A percentile compares a stretch with the other conserved stretches of the same genome.
phyloP scores from a whole-genome alignment of 2,888 invertebrate species.

The Ryuthela nishihirai region DNA sequence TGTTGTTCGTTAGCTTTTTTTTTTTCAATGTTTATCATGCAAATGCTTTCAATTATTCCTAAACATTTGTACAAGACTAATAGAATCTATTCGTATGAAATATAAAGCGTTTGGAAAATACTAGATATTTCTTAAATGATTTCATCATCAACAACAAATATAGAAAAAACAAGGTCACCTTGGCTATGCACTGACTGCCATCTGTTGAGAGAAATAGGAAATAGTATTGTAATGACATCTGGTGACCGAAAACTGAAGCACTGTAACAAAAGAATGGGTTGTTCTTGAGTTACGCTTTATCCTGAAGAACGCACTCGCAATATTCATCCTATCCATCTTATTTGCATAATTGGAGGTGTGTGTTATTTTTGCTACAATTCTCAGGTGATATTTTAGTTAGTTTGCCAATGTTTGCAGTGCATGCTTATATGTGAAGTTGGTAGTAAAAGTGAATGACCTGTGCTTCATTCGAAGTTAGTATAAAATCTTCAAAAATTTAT shows the following conservation, averaged over 20 bases:
- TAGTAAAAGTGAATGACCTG: too few species aligned
- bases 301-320: constrained; percentile 25
- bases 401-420: too few species aligned
- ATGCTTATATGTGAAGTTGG: too few species aligned
- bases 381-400: too few species aligned
- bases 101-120: too few species aligned
- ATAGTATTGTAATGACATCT: constrained; percentile 40
- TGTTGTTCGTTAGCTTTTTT: constrained; percentile 8
- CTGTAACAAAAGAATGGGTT: constrained; percentile 35
- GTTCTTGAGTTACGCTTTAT: constrained; percentile 35
- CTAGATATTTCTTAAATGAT: too few species aligned
- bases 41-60: too few species aligned
- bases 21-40: too few species aligned
- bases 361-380: constrained; percentile 5
- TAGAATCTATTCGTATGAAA: too few species aligned
- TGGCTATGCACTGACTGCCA: constrained; percentile 32
- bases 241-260: constrained; percentile 36
- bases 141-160: neutral
- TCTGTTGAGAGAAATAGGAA: constrained; percentile 35
- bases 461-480: constrained; percentile 12
- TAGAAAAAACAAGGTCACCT: constrained; percentile 31
- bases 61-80: too few species aligned
- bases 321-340: constrained; percentile 37
- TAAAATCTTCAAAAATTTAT: constrained; percentile 33
- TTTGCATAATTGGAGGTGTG: constrained; percentile 38